Conservation (phyloP, 2,888 invertebrate species). For the Drosophila trichaetosa region DNA sequence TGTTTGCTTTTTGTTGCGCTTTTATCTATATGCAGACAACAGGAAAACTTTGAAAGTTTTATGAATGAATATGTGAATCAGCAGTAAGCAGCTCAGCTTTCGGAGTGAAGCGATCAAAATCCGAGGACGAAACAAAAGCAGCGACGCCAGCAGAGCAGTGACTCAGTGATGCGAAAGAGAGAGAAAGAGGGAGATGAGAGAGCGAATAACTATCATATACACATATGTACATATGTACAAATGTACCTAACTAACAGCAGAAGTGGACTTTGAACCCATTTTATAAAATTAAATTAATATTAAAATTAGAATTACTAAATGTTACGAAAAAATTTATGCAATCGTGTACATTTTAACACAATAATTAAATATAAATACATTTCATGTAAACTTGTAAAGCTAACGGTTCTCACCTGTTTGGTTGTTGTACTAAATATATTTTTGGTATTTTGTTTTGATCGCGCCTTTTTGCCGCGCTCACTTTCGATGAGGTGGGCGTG, state of each 20-base stretch:
- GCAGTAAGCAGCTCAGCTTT: background rate
- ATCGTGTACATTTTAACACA: background rate
- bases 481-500: slow-evolving; percentile 21
- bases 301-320: background rate
- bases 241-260: background rate
- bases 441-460: slow-evolving; percentile 61
- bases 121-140: slow-evolving; percentile 24
- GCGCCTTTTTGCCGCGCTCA: slow-evolving; percentile 36
- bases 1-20: slow-evolving; percentile 18
- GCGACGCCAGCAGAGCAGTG: slow-evolving; percentile 12
- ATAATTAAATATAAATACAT: background rate
- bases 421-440: slow-evolving; percentile 32
- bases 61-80: slow-evolving; percentile 56
- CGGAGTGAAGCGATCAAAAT: slow-evolving; percentile 7
- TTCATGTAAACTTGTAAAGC: no score
- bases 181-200: slow-evolving; percentile 1
- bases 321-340: background rate
- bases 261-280: background rate
- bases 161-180: slow-evolving; percentile 27
- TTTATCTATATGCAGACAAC: slow-evolving; percentile 44
- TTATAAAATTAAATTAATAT: background rate
- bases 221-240: background rate
- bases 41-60: slow-evolving; percentile 56
- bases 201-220: background rate
- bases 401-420: slow-evolving; percentile 30